A percentile compares a stretch with the other conserved stretches of the same genome.
Conservation (phyloP, 2,888 invertebrate genomes). For the Epinotia bilunana region DNA sequence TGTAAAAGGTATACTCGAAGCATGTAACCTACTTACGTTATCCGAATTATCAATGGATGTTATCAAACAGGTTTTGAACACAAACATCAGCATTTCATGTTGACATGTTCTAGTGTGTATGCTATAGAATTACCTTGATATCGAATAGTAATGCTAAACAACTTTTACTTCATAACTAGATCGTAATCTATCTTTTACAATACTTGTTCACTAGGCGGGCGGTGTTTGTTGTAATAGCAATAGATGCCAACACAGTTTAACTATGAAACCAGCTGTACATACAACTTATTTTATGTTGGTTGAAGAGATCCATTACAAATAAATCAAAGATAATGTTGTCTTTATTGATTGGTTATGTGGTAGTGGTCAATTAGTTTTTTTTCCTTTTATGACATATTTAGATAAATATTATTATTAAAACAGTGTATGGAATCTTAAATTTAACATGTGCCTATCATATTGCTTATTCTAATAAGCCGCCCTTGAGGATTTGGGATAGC, state of each 20-base stretch:
- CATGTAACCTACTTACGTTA: constrained; percentile 20
- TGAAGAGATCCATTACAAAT: neutral
- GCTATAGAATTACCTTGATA: constrained; percentile 16
- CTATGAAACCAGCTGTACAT: neutral
- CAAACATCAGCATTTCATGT: constrained; percentile 9
- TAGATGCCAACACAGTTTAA: neutral
- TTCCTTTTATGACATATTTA: too few species aligned
- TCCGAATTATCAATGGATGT: constrained; percentile 29
- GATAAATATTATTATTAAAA: too few species aligned
- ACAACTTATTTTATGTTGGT: neutral
- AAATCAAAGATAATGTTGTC: neutral
- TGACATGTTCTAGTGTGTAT: neutral
- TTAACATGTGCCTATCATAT: too few species aligned
- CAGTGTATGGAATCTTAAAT: too few species aligned
- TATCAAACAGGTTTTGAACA: constrained; percentile 17
- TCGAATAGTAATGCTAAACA: constrained; percentile 16
- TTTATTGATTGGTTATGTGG: neutral
- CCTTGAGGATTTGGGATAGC: too few species aligned
- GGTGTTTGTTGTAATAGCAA: constrained; percentile 8
- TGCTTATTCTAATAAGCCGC: too few species aligned
- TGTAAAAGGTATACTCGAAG: neutral
- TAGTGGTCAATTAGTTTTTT: too few species aligned
- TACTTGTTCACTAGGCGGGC: constrained; percentile 9
- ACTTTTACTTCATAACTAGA: constrained; percentile 29
- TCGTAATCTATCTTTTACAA: constrained; percentile 28